Conservation (phyloP, 1,140 invertebrate genomes). For the Rhynchophorus ferrugineus region DNA sequence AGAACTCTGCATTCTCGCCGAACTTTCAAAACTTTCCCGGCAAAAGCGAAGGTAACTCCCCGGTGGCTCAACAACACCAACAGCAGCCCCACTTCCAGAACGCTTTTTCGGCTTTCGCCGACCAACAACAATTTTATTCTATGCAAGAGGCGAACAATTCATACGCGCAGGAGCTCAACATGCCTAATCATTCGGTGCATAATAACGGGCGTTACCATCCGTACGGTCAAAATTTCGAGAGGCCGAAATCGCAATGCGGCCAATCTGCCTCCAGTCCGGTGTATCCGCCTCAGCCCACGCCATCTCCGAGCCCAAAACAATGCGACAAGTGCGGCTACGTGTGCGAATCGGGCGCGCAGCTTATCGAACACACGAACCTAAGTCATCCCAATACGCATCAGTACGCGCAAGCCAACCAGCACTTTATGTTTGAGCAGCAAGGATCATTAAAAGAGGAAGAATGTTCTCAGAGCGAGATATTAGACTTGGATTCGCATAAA, state of each 20-base stretch:
- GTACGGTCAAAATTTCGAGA: constrained; percentile 35
- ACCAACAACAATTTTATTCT: constrained; percentile 21
- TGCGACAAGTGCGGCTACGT: constrained; percentile 75
- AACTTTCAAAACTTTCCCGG: constrained; percentile 34
- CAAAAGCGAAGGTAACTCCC: constrained; percentile 39
- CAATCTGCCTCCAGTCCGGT: constrained; percentile 58
- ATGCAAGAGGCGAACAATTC: constrained; percentile 3
- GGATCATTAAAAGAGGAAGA: constrained; percentile 45
- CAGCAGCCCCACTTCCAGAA: constrained; percentile 19
- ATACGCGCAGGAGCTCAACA: constrained; percentile 33
- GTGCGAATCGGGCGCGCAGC: constrained; percentile 59
- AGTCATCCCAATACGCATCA: constrained; percentile 54
- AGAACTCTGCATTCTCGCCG: constrained; percentile 50
- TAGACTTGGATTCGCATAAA: constrained; percentile 83
- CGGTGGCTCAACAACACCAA: constrained; percentile 16
- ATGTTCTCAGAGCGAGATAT: constrained; percentile 67
- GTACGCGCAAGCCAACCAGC: constrained; percentile 36
- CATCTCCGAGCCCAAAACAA: constrained; percentile 57
- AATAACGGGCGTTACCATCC: constrained; percentile 37
- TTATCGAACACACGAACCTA: constrained; percentile 62
- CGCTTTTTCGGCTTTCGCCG: constrained; percentile 17
- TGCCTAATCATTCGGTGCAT: constrained; percentile 44
- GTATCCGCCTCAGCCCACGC: constrained; percentile 53
- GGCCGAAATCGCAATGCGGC: constrained; percentile 42
- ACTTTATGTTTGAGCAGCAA: constrained; percentile 43